Percentiles rank a stretch among this genome's conserved stretches.
phyloP scores from a whole-genome alignment of 2,113 vertebrate species.

The Zootoca vivipara region DNA sequence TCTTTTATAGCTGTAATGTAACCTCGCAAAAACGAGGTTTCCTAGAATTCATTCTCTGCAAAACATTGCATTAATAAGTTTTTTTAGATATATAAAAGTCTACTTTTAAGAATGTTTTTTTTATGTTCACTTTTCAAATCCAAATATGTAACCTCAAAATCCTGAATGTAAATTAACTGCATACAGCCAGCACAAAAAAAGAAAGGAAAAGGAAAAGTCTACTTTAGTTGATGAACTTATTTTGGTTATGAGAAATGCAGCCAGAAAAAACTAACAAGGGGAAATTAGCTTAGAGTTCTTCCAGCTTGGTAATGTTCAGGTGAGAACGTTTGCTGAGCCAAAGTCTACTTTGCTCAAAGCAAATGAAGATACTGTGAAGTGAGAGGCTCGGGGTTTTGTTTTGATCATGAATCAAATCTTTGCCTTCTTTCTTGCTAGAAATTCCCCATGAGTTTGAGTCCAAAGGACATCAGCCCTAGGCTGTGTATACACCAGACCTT shows the following conservation, averaged over 20 bases:
- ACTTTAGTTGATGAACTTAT: neutral
- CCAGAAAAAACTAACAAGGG: neutral
- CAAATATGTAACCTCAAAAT: slow-evolving; percentile 19
- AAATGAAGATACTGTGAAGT: slow-evolving; percentile 16
- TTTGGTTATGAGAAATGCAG: neutral
- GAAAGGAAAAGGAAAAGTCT: neutral
- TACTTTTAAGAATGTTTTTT: neutral
- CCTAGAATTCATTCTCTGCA: neutral
- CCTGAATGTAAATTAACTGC: slow-evolving; percentile 1
- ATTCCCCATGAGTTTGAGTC: neutral
- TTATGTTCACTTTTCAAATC: neutral
- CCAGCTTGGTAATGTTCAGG: neutral
- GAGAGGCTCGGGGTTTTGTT: neutral
- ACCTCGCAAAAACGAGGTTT: slow-evolving; percentile 23
- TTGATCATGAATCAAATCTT: neutral
- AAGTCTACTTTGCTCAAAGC: slow-evolving; percentile 3
- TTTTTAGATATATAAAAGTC: neutral
- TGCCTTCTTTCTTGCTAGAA: neutral
- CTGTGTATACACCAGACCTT: too few species aligned
- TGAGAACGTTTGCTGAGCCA: neutral
- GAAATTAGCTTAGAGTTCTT: neutral
- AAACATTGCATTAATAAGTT: slow-evolving; percentile 22
- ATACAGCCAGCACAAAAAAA: neutral
- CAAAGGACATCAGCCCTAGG: neutral
- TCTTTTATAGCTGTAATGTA: slow-evolving; percentile 35